Conservation (phyloP, 1,140 invertebrate species). For the Hetaerina americana region DNA sequence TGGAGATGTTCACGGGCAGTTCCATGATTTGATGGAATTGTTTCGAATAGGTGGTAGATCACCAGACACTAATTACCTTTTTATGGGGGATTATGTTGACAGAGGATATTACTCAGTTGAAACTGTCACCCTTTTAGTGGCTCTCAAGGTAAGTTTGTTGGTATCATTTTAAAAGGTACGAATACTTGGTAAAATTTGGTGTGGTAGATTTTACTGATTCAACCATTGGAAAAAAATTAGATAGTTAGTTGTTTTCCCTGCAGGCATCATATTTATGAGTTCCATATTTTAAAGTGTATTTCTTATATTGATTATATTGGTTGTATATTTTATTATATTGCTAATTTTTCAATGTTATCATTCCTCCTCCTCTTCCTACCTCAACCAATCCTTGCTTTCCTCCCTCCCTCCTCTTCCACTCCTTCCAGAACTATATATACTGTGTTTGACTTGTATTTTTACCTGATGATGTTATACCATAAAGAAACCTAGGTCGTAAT, state of each 20-base stretch:
- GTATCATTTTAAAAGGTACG: too few relatives aligned
- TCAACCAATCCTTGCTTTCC: too few relatives aligned
- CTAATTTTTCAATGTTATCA: too few relatives aligned
- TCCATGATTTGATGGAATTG: constrained; percentile 99
- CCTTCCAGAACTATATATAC: too few relatives aligned
- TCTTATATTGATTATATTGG: too few relatives aligned
- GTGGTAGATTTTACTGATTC: not conserved
- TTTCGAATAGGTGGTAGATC: constrained; percentile 98
- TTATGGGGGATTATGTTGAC: constrained; percentile 99
- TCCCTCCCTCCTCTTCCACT: too few relatives aligned
- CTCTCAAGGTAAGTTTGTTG: constrained; percentile 77
- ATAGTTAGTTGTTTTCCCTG: not conserved
- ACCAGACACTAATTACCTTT: constrained; percentile 98
- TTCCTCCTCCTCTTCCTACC: too few relatives aligned
- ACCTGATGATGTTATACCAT: too few relatives aligned
- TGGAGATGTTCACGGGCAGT: constrained; percentile 99
- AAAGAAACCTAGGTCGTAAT: too few relatives aligned
- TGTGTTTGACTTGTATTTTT: too few relatives aligned
- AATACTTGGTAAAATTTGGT: too few relatives aligned
- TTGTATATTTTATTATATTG: too few relatives aligned
- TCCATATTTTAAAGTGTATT: not conserved
- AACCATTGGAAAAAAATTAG: not conserved
- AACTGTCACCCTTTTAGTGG: constrained; percentile 95
- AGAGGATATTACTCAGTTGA: constrained; percentile 99
- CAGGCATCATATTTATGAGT: not conserved